These are phyloP conservation scores for Tetranychus cinnabarinus DNA, from an alignment of 1,140 invertebrate species.

Conservation along the genomic window DNA sequence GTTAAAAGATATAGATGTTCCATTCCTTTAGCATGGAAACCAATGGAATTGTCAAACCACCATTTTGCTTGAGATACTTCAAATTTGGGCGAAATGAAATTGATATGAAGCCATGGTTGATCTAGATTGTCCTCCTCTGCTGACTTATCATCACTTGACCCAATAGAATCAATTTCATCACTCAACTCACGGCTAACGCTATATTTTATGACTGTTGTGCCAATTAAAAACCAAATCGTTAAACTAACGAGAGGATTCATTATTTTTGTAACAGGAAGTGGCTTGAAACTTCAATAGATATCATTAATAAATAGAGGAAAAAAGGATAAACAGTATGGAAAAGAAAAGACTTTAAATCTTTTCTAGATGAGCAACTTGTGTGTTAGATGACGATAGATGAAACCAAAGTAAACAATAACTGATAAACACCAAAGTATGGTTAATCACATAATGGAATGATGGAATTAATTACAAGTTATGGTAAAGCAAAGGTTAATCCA, in stretches of 20 bases:
- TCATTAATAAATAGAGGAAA: no score
- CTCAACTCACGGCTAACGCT: neutral
- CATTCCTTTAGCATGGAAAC: conserved; percentile 3
- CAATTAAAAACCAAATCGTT: neutral
- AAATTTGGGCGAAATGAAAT: neutral
- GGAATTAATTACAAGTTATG: no score
- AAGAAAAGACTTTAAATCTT: no score
- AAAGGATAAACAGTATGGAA: no score
- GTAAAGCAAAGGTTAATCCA: no score
- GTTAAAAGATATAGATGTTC: conserved; percentile 10
- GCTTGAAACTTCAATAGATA: neutral
- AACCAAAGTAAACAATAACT: no score
- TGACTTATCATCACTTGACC: no score
- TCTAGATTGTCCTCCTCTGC: no score
- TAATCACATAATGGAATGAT: no score
- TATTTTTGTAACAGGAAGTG: neutral
- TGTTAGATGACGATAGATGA: no score
- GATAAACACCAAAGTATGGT: no score
- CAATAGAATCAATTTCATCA: neutral
- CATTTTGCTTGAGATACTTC: neutral
- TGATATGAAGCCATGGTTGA: conserved; percentile 1
- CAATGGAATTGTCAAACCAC: neutral
- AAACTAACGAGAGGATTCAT: neutral
- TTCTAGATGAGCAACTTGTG: no score
- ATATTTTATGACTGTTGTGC: neutral